Conservation (phyloP, 37 sponge, comb jelly and placozoan genomes). For the Crambe crambe region DNA sequence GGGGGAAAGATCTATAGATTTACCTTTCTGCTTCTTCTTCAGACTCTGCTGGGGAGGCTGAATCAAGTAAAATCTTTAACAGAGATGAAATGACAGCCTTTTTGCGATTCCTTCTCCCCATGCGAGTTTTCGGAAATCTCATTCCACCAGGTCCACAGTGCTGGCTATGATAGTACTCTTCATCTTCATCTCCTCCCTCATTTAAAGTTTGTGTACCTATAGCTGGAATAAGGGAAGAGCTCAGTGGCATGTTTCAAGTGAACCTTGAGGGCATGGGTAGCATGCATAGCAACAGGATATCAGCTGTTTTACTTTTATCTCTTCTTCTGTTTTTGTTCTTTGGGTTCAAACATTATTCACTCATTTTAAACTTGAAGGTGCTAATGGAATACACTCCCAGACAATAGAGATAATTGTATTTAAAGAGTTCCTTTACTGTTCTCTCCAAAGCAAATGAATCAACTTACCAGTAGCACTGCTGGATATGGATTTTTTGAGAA, state of each 20-base stretch:
- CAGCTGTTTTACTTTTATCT: conserved; percentile 3
- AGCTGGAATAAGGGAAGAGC: background rate
- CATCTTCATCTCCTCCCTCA: background rate
- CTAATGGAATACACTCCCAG: too few relatives aligned
- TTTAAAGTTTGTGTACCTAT: conserved; percentile 23
- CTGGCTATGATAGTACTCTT: background rate
- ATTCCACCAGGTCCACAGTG: background rate
- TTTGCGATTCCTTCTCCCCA: background rate
- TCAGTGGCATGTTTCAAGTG: too few relatives aligned
- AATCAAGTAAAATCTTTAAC: conserved; percentile 15
- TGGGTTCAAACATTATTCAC: too few relatives aligned
- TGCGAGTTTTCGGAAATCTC: background rate
- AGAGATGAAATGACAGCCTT: conserved; percentile 11
- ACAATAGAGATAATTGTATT: too few relatives aligned
- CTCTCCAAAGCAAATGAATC: too few relatives aligned
- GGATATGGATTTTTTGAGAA: background rate
- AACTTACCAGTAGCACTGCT: too few relatives aligned
- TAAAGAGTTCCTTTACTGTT: too few relatives aligned
- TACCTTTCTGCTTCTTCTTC: conserved; percentile 22
- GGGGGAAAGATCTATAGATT: too few relatives aligned
- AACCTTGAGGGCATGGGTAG: too few relatives aligned
- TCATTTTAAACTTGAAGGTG: too few relatives aligned
- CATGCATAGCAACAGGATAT: too few relatives aligned
- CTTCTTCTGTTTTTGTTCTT: too few relatives aligned
- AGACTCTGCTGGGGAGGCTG: conserved; percentile 22